Percentiles rank a stretch among this genome's conserved stretches.
Evolutionary conservation across 1,140 invertebrate species (phyloP).

Genomic region (Drosophila setifemur): DNA sequence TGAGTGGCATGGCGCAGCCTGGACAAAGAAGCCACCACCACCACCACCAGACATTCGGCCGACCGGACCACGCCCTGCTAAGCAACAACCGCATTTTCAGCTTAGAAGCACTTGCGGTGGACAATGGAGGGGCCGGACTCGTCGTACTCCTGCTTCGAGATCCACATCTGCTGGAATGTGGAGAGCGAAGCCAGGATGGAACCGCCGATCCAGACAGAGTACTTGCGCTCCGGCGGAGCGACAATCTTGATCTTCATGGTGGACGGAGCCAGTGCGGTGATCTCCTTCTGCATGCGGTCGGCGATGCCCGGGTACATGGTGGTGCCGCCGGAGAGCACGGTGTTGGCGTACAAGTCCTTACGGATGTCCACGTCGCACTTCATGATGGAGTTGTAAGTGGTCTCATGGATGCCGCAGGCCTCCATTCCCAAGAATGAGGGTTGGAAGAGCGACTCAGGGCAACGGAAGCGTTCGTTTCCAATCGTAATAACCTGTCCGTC

Average conservation of each 20-base stretch:
- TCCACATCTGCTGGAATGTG: conserved; percentile 97
- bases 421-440: conserved; percentile 95
- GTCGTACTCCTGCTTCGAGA: conserved; percentile 97
- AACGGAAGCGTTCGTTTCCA: conserved; percentile 96
- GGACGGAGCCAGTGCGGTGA: conserved; percentile 91
- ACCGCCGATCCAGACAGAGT: conserved; percentile 95
- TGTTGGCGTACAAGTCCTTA: conserved; percentile 96
- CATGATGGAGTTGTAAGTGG: conserved; percentile 97
- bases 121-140: conserved; percentile 96
- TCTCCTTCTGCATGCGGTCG: conserved; percentile 95
- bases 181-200: conserved; percentile 93
- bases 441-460: conserved; percentile 95
- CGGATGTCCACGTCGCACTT: conserved; percentile 96
- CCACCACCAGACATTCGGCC: not conserved
- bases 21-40: conserved; percentile 83
- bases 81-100: not conserved
- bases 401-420: conserved; percentile 94
- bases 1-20: conserved; percentile 81
- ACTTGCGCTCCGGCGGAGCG: conserved; percentile 95
- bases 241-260: conserved; percentile 98
- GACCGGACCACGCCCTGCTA: conserved; percentile 82
- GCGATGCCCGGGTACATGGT: conserved; percentile 91
- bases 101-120: conserved; percentile 97
- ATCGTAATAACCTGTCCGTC: conserved; percentile 95
- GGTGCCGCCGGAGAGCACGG: conserved; percentile 92